These are phyloP conservation scores for Orycteropus afer DNA, from an alignment of 2,113 vertebrate species.

Conservation along the genomic window DNA sequence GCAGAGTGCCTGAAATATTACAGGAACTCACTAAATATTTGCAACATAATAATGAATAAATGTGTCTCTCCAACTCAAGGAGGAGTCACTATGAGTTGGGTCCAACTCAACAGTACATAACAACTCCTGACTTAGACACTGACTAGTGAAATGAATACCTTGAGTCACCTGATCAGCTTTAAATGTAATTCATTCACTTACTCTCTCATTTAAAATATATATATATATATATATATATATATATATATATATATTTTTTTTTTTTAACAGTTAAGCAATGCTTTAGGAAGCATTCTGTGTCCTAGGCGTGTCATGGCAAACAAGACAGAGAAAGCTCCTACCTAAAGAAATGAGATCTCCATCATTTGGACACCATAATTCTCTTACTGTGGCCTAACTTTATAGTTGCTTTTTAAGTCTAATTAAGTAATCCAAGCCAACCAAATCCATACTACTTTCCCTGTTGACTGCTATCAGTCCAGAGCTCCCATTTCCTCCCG, in stretches of 20 bases:
- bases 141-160: neutral
- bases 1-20: neutral
- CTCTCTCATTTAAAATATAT: neutral
- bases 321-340: neutral
- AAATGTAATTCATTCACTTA: neutral
- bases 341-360: neutral
- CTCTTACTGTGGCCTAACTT: neutral
- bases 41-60: neutral
- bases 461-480: neutral
- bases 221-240: too few species aligned
- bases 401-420: neutral
- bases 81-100: too few species aligned
- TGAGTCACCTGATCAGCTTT: neutral
- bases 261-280: neutral
- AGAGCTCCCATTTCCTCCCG: neutral
- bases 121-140: neutral
- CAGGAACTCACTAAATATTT: neutral
- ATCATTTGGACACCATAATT: neutral
- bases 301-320: neutral
- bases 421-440: neutral
- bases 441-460: neutral
- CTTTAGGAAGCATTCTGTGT: neutral
- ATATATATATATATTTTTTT: too few species aligned
- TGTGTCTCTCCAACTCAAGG: too few species aligned
- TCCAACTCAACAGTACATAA: too few species aligned